A percentile compares a stretch with the other conserved stretches of the same genome.
Conservation (phyloP, 2,113 vertebrate species). For the Abramis brama region DNA sequence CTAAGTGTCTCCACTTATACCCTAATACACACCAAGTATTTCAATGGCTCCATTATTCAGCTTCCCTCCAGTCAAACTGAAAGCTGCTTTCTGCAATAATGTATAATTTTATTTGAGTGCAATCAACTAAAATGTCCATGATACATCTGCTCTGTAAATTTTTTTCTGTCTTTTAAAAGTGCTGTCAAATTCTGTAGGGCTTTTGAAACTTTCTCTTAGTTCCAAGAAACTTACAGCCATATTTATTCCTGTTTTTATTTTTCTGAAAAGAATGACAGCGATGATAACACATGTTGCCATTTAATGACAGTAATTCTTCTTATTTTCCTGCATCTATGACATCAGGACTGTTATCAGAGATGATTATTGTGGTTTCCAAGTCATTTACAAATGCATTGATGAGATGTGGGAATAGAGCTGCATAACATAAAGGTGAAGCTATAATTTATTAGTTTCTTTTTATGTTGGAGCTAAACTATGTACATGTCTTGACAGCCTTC, state of each 20-base stretch:
- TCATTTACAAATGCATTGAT: conserved; percentile 5
- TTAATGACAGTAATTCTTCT: too few relatives aligned
- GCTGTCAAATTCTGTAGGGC: neutral
- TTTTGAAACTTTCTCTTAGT: neutral
- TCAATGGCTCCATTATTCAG: neutral
- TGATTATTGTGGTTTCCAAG: conserved; percentile 26
- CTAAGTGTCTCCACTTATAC: neutral
- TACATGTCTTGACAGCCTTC: conserved; percentile 11
- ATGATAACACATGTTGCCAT: neutral
- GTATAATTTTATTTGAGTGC: neutral
- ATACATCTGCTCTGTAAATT: neutral
- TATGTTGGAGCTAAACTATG: neutral
- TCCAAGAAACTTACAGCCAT: neutral
- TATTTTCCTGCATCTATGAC: neutral
- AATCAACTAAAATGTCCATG: neutral
- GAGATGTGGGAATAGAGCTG: neutral
- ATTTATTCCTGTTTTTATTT: neutral
- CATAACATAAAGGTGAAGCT: neutral
- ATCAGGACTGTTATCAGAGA: neutral
- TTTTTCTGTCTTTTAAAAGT: neutral
- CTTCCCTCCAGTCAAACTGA: neutral
- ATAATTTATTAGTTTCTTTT: conserved; percentile 2
- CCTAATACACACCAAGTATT: neutral
- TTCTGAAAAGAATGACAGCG: neutral
- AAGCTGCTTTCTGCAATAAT: neutral